Percentiles rank a stretch among this genome's conserved stretches.
Conservation (phyloP, 2,888 invertebrate species). For the Tineola bisselliella region DNA sequence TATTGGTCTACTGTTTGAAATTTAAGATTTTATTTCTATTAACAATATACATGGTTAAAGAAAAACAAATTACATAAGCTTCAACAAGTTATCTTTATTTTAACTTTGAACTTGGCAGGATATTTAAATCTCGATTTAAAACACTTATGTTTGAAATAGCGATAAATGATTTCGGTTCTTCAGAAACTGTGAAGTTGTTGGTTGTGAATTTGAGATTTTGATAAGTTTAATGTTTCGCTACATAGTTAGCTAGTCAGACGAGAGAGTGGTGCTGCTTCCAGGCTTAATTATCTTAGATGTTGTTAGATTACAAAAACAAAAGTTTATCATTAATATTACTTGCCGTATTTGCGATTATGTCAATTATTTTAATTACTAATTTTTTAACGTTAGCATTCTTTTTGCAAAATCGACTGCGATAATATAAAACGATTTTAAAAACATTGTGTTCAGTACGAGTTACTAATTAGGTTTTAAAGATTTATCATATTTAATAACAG, state of each 20-base stretch:
- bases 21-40: too few relatives aligned
- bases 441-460: too few relatives aligned
- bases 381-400: too few relatives aligned
- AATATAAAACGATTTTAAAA: too few relatives aligned
- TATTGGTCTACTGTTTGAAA: too few relatives aligned
- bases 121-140: background rate
- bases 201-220: background rate
- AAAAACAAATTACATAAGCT: too few relatives aligned
- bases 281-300: background rate
- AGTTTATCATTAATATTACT: background rate
- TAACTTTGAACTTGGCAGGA: background rate
- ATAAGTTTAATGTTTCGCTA: background rate
- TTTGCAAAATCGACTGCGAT: too few relatives aligned
- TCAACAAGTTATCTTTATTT: too few relatives aligned
- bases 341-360: background rate
- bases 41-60: too few relatives aligned
- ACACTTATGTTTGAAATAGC: background rate
- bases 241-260: background rate
- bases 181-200: background rate
- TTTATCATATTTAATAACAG: too few relatives aligned
- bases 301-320: background rate
- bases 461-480: too few relatives aligned
- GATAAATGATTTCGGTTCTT: background rate
- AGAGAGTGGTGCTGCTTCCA: background rate
- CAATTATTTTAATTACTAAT: background rate